Conservation (phyloP, 2,113 vertebrate species). For the Calyptommatus sinebrachiatus region DNA sequence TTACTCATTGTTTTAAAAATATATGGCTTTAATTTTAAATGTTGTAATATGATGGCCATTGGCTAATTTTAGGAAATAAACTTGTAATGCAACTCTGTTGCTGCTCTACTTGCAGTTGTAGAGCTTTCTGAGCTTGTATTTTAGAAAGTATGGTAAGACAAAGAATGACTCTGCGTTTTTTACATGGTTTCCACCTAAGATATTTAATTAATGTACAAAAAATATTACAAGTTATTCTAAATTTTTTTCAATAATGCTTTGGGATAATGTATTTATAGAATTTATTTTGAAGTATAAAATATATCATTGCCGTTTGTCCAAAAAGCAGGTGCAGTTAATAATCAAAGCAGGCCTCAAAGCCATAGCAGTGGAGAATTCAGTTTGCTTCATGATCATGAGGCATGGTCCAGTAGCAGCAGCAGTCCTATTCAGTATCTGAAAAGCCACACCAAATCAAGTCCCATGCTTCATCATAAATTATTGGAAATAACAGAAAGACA, state of each 20-base stretch:
- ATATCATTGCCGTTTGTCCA: constrained; percentile 48
- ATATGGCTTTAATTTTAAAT: too few relatives aligned
- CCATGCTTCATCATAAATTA: constrained; percentile 76
- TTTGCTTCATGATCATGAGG: constrained; percentile 85
- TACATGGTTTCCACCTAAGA: not conserved
- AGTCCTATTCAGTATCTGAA: constrained; percentile 88
- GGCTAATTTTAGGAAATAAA: too few relatives aligned
- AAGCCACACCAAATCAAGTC: constrained; percentile 81
- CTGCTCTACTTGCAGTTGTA: too few relatives aligned
- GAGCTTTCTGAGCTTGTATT: too few relatives aligned
- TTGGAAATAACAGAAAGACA: constrained; percentile 65
- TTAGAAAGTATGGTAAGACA: constrained; percentile 33
- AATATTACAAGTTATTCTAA: too few relatives aligned
- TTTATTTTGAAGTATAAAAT: constrained; percentile 12
- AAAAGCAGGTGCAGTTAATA: constrained; percentile 81
- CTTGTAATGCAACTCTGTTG: too few relatives aligned
- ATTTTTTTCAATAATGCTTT: not conserved
- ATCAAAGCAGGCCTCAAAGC: constrained; percentile 88
- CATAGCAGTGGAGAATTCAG: constrained; percentile 96
- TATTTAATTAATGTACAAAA: not conserved
- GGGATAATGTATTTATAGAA: constrained; percentile 14
- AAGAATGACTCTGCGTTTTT: not conserved
- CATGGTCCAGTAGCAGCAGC: constrained; percentile 93
- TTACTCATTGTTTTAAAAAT: too few relatives aligned
- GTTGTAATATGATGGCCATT: too few relatives aligned